A percentile compares a stretch with the other conserved stretches of the same genome.
phyloP scores from a whole-genome alignment of 2,888 invertebrate genomes.

The Perizoma flavofasciatum region DNA sequence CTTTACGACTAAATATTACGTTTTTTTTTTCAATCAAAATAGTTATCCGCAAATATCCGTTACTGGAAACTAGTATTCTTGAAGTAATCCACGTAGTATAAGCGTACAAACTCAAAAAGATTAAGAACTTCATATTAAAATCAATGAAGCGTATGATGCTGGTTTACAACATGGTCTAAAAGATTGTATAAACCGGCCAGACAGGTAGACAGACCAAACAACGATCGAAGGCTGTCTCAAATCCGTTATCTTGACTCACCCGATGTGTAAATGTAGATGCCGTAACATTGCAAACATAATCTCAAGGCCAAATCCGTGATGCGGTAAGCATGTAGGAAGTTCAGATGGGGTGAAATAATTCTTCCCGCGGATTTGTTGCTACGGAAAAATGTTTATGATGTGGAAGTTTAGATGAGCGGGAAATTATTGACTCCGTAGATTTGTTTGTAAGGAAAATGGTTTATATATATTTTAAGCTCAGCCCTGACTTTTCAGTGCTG shows the following conservation, averaged over 20 bases:
- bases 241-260: constrained; percentile 26
- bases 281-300: constrained; percentile 35
- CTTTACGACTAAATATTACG: too few relatives aligned
- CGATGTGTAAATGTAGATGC: constrained; percentile 24
- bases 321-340: constrained; percentile 10
- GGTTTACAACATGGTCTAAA: too few relatives aligned
- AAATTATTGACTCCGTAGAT: constrained; percentile 4
- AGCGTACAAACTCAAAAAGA: too few relatives aligned
- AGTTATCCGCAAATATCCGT: too few relatives aligned
- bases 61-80: too few relatives aligned
- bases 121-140: too few relatives aligned
- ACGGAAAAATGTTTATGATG: constrained; percentile 15
- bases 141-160: too few relatives aligned
- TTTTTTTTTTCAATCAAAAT: too few relatives aligned
- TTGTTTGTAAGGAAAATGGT: constrained; percentile 12
- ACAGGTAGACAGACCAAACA: constrained; percentile 16
- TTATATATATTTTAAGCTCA: not conserved
- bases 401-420: constrained; percentile 7
- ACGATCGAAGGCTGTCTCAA: constrained; percentile 17
- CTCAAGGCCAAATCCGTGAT: constrained; percentile 42
- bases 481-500: not conserved
- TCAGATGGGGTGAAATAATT: constrained; percentile 5
- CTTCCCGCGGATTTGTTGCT: constrained; percentile 3
- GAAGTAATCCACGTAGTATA: too few relatives aligned
- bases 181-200: constrained; percentile 7